Evolutionary conservation across 2,113 vertebrate genomes (phyloP).

Genomic region (Pteruthius melanotis): DNA sequence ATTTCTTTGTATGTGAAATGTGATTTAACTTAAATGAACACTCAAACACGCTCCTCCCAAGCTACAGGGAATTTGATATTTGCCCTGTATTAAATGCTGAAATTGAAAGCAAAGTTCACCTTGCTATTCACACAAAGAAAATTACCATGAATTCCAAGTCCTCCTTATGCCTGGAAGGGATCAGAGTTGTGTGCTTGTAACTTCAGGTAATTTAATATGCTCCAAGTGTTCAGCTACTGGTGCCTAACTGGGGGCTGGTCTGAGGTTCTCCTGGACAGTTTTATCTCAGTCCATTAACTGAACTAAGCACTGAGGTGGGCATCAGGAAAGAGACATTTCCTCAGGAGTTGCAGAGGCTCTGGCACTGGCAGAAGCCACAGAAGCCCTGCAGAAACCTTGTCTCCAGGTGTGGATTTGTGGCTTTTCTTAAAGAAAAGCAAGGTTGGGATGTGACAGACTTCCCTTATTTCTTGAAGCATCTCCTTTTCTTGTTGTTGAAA

Average conservation of each 20-base stretch:
- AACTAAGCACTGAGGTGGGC: not conserved
- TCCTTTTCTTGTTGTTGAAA: not conserved
- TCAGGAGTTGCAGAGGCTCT: not conserved
- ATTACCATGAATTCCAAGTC: not conserved
- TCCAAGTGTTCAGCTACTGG: not conserved
- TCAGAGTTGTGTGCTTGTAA: not conserved
- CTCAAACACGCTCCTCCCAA: not conserved
- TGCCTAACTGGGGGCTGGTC: not conserved
- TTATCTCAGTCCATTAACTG: not conserved
- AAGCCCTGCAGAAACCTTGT: not conserved
- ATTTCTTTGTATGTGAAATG: not conserved
- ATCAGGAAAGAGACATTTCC: not conserved
- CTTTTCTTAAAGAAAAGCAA: not conserved
- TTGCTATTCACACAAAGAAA: not conserved
- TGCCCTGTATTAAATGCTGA: not conserved
- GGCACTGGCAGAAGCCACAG: not conserved
- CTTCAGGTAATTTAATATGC: not conserved
- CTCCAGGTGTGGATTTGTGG: not conserved
- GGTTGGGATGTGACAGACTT: not conserved
- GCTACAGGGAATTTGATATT: not conserved
- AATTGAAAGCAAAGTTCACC: slow-evolving; percentile 12
- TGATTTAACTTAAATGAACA: not conserved
- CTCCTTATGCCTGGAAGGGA: not conserved
- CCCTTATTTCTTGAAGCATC: not conserved
- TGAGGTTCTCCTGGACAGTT: not conserved